A percentile compares a stretch with the other conserved stretches of the same genome.
phyloP scores from a whole-genome alignment of 2,113 vertebrate species.

The Brachypodius melanocephalos region DNA sequence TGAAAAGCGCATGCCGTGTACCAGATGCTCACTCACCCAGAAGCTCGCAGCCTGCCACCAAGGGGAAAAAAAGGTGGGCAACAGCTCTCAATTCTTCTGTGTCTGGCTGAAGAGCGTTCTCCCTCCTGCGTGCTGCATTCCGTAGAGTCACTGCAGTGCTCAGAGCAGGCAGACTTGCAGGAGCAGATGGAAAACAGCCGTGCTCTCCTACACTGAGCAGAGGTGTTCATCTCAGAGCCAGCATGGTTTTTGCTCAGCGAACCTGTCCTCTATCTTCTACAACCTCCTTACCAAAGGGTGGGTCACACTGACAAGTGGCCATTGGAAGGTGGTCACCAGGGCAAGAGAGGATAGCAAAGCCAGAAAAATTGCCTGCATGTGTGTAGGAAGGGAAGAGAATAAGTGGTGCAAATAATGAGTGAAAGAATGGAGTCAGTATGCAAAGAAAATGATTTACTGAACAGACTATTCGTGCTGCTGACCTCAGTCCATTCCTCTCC shows the following conservation, averaged over 20 bases:
- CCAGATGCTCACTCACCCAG: conserved; percentile 12
- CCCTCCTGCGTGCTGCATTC: neutral
- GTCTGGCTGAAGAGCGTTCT: neutral
- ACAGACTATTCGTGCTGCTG: neutral
- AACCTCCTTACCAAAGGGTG: neutral
- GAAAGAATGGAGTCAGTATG: conserved; percentile 32
- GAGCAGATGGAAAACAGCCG: neutral
- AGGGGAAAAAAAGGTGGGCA: neutral
- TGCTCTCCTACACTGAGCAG: neutral
- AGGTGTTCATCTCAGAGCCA: neutral
- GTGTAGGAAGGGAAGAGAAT: conserved; percentile 20
- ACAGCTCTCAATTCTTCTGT: neutral
- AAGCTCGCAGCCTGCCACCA: neutral
- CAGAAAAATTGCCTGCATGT: neutral
- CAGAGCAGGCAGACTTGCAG: neutral
- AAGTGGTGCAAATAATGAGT: conserved; percentile 51
- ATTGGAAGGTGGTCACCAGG: neutral
- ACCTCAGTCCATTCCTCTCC: conserved; percentile 36
- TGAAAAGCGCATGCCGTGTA: neutral
- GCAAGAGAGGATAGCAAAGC: neutral
- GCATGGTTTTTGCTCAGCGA: neutral
- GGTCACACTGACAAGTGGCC: neutral
- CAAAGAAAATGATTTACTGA: conserved; percentile 46
- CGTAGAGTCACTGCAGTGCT: conserved; percentile 21
- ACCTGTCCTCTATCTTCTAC: neutral